Evolutionary conservation across 2,888 invertebrate species (phyloP).

Genomic region (Pammene aurita): DNA sequence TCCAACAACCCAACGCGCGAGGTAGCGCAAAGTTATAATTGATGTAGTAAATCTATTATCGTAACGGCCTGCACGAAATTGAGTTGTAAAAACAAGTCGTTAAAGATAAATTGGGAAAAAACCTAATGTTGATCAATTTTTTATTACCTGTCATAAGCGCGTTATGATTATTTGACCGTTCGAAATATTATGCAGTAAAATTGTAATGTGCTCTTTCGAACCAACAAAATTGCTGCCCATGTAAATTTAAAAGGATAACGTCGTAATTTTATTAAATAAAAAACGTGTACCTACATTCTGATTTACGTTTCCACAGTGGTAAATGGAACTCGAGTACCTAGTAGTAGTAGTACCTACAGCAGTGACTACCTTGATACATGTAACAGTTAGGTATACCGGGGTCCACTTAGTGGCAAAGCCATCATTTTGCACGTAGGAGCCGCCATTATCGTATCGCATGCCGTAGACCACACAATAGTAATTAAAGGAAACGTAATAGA

Average conservation of each 20-base stretch:
- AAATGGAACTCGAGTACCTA: too few species aligned
- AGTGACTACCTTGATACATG: background rate
- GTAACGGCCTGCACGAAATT: conserved; percentile 67
- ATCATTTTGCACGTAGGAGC: conserved; percentile 22
- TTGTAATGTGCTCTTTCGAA: conserved; percentile 67
- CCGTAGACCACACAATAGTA: conserved; percentile 38
- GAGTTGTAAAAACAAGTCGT: conserved; percentile 77
- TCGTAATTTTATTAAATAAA: conserved; percentile 28
- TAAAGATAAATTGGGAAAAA: conserved; percentile 79
- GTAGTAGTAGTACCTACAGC: too few species aligned
- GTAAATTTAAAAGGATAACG: conserved; percentile 38
- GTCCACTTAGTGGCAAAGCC: conserved; percentile 22
- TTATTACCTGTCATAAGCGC: conserved; percentile 75
- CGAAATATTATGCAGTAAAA: conserved; percentile 68
- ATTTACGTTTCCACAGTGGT: conserved; percentile 16
- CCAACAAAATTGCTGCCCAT: conserved; percentile 40
- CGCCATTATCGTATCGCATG: conserved; percentile 35
- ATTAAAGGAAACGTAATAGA: conserved; percentile 39
- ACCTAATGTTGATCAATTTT: conserved; percentile 67
- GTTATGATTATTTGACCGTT: conserved; percentile 79
- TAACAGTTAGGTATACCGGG: conserved; percentile 3
- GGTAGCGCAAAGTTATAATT: conserved; percentile 65
- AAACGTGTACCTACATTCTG: conserved; percentile 1
- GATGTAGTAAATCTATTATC: conserved; percentile 73
- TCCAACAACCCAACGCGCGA: conserved; percentile 54